These are phyloP conservation scores for Hystrix brachyura DNA, from an alignment of 2,113 vertebrate species.

Conservation along the genomic window DNA sequence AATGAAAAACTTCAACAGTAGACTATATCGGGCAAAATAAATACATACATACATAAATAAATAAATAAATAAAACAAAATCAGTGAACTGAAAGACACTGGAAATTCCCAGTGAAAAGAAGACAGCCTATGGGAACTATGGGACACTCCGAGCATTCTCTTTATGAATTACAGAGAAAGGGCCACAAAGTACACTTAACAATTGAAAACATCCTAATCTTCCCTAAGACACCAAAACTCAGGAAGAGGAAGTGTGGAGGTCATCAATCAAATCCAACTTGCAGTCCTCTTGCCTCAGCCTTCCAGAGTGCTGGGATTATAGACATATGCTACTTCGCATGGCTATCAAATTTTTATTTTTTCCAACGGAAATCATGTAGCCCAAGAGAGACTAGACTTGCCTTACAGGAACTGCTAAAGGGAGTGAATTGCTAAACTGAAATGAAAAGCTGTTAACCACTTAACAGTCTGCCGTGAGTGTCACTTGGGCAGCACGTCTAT, in stretches of 20 bases:
- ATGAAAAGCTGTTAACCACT: not conserved
- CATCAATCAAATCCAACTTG: not conserved
- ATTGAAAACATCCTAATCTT: not conserved
- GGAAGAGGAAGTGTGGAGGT: not conserved
- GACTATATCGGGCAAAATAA: not conserved
- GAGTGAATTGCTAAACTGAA: not conserved
- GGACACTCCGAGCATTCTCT: not conserved
- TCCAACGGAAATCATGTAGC: not conserved
- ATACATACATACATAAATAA: no score
- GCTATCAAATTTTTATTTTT: not conserved
- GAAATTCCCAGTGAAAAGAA: not conserved
- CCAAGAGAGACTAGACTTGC: not conserved
- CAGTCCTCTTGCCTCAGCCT: not conserved
- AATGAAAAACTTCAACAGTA: not conserved
- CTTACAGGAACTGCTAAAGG: not conserved
- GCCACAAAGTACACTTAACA: not conserved
- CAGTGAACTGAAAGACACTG: not conserved
- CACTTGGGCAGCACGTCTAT: no score
- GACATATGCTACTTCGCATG: not conserved
- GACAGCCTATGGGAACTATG: not conserved
- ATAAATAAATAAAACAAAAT: not conserved
- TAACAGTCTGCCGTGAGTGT: not conserved
- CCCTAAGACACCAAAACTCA: not conserved
- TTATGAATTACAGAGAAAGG: not conserved
- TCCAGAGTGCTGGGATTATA: not conserved